These are phyloP conservation scores for Spilosoma lubricipeda DNA, from an alignment of 2,888 invertebrate species.

Conservation along the genomic window DNA sequence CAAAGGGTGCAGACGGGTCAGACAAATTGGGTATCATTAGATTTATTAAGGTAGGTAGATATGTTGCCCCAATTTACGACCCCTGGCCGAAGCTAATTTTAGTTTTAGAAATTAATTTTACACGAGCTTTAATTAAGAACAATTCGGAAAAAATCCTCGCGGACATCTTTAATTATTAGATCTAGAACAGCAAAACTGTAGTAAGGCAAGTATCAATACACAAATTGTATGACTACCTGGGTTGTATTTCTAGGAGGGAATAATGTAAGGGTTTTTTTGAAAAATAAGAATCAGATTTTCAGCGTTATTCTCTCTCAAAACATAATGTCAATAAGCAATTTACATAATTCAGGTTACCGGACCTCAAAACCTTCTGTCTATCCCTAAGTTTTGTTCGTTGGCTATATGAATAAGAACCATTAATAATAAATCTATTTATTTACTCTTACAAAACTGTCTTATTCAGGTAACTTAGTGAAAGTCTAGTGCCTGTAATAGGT, in stretches of 20 bases:
- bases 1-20: constrained; percentile 24
- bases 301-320: too few relatives aligned
- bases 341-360: background rate
- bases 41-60: constrained; percentile 36
- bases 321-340: too few relatives aligned
- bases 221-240: background rate
- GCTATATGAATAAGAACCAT: too few relatives aligned
- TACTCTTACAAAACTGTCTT: too few relatives aligned
- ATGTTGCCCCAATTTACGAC: constrained; percentile 26
- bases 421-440: too few relatives aligned
- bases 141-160: background rate
- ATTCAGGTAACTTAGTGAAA: too few relatives aligned
- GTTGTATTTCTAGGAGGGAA: background rate
- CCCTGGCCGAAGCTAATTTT: constrained; percentile 10
- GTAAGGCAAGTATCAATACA: background rate
- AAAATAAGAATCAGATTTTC: background rate
- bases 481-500: too few relatives aligned
- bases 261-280: background rate
- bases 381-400: too few relatives aligned
- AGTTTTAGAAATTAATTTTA: constrained; percentile 26
- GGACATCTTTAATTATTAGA: background rate
- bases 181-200: background rate
- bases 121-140: constrained; percentile 11
- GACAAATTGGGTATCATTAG: constrained; percentile 40
- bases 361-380: background rate